These are phyloP conservation scores for Agrilus mali DNA, from an alignment of 2,888 invertebrate genomes.

Conservation along the genomic window DNA sequence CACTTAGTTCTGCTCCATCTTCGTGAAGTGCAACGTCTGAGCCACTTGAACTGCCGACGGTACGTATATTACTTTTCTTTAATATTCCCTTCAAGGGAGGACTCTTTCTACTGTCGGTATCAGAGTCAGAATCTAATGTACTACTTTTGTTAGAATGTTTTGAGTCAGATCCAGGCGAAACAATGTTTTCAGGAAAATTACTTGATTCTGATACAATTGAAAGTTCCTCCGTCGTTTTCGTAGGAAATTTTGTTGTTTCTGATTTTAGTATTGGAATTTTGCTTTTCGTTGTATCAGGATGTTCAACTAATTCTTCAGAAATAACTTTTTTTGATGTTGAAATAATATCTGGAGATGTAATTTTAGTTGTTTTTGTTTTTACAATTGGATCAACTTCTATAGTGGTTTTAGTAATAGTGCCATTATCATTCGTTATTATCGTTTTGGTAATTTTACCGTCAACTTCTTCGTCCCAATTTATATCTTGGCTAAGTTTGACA, in stretches of 20 bases:
- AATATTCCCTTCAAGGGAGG: conserved; percentile 31
- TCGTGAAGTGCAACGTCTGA: conserved; percentile 52
- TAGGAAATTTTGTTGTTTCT: conserved; percentile 24
- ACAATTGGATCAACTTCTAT: conserved; percentile 21
- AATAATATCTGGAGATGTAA: conserved; percentile 3
- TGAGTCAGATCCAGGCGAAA: conserved; percentile 24
- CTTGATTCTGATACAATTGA: conserved; percentile 15
- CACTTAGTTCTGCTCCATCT: conserved; percentile 47
- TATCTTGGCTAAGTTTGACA: conserved; percentile 31
- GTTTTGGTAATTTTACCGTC: conserved; percentile 9
- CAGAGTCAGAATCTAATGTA: conserved; percentile 34
- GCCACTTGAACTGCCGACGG: conserved; percentile 48
- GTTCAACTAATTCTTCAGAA: conserved; percentile 13
- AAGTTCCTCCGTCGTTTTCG: conserved; percentile 16
- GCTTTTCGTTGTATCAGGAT: conserved; percentile 24
- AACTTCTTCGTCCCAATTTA: conserved; percentile 31
- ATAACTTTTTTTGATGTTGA: conserved; percentile 20
- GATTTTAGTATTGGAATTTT: conserved; percentile 36
- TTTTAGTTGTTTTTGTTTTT: conserved; percentile 12
- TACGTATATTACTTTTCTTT: conserved; percentile 32
- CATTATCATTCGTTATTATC: conserved; percentile 6
- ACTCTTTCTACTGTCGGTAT: conserved; percentile 30
- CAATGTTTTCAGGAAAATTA: conserved; percentile 20
- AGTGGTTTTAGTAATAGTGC: conserved; percentile 29
- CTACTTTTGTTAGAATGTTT: conserved; percentile 25